Evolutionary conservation across 2,888 invertebrate genomes (phyloP).

Genomic region (Campoplex nolae): DNA sequence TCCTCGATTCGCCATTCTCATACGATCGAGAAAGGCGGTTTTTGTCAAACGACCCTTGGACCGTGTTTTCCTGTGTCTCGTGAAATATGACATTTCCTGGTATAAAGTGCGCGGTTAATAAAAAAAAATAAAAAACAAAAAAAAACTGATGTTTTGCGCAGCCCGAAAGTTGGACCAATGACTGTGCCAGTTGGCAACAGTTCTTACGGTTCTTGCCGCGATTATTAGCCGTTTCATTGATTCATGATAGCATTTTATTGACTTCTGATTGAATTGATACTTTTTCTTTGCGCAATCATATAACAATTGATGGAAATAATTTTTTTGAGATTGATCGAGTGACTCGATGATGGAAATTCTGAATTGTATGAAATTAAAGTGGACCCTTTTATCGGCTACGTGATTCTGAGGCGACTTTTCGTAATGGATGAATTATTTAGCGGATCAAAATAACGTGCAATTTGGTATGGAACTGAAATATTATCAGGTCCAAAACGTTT

Average conservation of each 20-base stretch:
- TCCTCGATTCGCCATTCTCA: conserved; percentile 12
- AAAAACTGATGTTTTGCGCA: background rate
- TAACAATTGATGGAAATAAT: background rate
- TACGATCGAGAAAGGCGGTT: conserved; percentile 32
- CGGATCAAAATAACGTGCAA: conserved; percentile 44
- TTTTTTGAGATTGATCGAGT: background rate
- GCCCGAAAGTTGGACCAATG: background rate
- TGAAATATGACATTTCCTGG: conserved; percentile 25
- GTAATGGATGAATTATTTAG: conserved; percentile 55
- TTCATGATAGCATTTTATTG: background rate
- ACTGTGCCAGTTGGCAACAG: background rate
- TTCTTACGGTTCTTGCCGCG: background rate
- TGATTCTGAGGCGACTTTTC: conserved; percentile 20
- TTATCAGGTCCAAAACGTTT: conserved; percentile 10
- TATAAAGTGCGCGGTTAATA: background rate
- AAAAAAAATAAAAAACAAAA: too few relatives aligned
- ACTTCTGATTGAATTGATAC: background rate
- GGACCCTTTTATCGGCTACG: background rate
- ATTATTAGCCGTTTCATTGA: background rate
- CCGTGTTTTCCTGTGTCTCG: conserved; percentile 17
- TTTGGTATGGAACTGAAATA: conserved; percentile 22
- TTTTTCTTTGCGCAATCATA: background rate
- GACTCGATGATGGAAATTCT: background rate
- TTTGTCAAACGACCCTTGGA: conserved; percentile 57
- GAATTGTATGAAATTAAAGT: background rate